These are phyloP conservation scores for Hylomyscus alleni DNA, from an alignment of 2,797 vertebrate species.

Conservation along the genomic window DNA sequence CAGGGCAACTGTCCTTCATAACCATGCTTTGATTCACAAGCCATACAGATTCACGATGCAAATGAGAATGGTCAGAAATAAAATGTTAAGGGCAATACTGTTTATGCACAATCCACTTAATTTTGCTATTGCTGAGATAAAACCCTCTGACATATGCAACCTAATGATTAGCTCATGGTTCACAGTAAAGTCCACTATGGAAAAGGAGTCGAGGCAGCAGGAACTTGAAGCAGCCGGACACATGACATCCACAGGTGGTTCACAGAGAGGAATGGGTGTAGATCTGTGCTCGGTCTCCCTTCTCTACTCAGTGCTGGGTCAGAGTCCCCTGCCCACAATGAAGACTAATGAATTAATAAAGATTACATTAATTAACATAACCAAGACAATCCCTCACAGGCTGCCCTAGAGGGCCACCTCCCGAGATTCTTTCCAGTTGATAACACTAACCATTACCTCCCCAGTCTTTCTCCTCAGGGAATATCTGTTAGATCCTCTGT, in stretches of 20 bases:
- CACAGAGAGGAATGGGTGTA: neutral
- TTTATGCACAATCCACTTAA: neutral
- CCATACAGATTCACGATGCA: neutral
- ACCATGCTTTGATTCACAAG: neutral
- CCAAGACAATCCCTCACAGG: neutral
- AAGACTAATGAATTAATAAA: neutral
- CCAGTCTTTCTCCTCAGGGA: neutral
- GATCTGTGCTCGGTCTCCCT: neutral
- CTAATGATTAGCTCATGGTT: neutral
- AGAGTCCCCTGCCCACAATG: neutral
- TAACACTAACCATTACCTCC: neutral
- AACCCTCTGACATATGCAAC: neutral
- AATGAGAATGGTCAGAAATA: neutral
- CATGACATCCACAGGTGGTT: neutral
- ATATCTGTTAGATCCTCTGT: neutral
- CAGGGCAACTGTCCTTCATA: neutral
- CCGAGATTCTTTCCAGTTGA: neutral
- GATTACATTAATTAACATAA: neutral
- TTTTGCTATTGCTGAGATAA: neutral
- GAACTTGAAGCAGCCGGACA: neutral
- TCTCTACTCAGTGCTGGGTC: neutral
- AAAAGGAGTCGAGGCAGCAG: neutral
- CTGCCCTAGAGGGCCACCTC: neutral
- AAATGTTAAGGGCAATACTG: neutral
- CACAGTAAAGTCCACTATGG: neutral